These are phyloP conservation scores for Dorcus parallelipipedus DNA, from an alignment of 2,888 invertebrate genomes.

Conservation along the genomic window DNA sequence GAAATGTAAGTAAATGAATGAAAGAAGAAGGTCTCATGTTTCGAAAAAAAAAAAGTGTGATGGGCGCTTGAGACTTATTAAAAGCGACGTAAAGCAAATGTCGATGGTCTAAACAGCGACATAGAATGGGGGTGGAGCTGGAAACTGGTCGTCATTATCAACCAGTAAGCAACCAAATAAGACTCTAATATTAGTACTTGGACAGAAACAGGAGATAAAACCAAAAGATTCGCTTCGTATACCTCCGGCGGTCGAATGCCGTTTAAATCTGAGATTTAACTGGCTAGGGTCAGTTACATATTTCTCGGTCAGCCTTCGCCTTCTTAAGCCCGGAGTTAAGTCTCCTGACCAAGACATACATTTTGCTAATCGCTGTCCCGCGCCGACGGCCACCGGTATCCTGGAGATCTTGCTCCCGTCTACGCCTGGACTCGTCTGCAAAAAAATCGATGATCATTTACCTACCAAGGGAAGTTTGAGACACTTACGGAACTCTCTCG, in stretches of 20 bases:
- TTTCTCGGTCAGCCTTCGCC: constrained; percentile 75
- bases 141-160: too few relatives aligned
- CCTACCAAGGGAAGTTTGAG: neutral
- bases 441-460: neutral
- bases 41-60: too few relatives aligned
- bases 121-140: too few relatives aligned
- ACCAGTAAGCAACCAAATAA: too few relatives aligned
- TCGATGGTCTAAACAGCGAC: too few relatives aligned
- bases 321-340: constrained; percentile 66
- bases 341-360: constrained; percentile 68
- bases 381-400: constrained; percentile 62
- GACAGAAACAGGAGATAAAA: too few relatives aligned
- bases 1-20: too few relatives aligned
- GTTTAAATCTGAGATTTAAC: constrained; percentile 74
- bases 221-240: neutral
- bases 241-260: constrained; percentile 52
- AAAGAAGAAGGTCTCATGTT: too few relatives aligned
- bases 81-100: too few relatives aligned
- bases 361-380: constrained; percentile 59
- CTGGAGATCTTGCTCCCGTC: constrained; percentile 55
- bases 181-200: too few relatives aligned
- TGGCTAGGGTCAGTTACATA: constrained; percentile 83
- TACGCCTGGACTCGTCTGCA: constrained; percentile 45
- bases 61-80: too few relatives aligned
- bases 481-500: constrained; percentile 45